Evolutionary conservation across 2,797 vertebrate genomes (phyloP).

Genomic region (Gephyroberyx darwinii): DNA sequence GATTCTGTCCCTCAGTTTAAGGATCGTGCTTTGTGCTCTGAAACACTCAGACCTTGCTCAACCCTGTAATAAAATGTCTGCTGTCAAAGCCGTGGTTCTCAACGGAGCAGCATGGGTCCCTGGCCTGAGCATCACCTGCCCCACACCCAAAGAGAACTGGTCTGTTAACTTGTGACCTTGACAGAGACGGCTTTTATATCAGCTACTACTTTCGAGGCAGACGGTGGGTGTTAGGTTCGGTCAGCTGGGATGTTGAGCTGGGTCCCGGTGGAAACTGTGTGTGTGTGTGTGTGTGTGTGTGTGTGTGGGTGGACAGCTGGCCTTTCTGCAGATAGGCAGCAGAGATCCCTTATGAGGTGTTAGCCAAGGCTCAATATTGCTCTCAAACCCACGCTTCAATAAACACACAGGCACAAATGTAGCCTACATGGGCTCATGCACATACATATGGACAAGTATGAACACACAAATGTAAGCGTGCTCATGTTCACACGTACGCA

Average conservation of each 20-base stretch:
- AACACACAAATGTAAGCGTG: neutral
- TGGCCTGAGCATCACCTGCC: slow-evolving; percentile 19
- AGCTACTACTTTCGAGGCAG: slow-evolving; percentile 42
- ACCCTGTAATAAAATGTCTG: slow-evolving; percentile 40
- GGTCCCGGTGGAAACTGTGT: slow-evolving; percentile 37
- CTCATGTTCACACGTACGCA: neutral
- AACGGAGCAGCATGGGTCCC: neutral
- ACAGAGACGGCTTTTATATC: slow-evolving; percentile 60
- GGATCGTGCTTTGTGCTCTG: slow-evolving; percentile 13
- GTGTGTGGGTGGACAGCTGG: neutral
- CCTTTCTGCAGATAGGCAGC: neutral
- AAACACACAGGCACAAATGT: slow-evolving; percentile 13
- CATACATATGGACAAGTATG: slow-evolving; percentile 1
- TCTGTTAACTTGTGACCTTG: slow-evolving; percentile 58
- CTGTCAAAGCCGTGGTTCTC: slow-evolving; percentile 30
- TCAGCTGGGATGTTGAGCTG: slow-evolving; percentile 48
- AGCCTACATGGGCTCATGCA: neutral
- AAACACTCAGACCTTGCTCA: neutral
- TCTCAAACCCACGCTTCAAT: neutral
- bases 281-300: neutral
- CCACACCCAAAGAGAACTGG: slow-evolving; percentile 34
- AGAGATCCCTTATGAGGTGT: slow-evolving; percentile 12
- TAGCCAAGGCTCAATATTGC: slow-evolving; percentile 16
- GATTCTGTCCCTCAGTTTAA: slow-evolving; percentile 32
- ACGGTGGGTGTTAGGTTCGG: slow-evolving; percentile 52